Percentiles rank a stretch among this genome's conserved stretches.
Conservation (phyloP, 2,888 invertebrate genomes). For the Halocaridina rubra region DNA sequence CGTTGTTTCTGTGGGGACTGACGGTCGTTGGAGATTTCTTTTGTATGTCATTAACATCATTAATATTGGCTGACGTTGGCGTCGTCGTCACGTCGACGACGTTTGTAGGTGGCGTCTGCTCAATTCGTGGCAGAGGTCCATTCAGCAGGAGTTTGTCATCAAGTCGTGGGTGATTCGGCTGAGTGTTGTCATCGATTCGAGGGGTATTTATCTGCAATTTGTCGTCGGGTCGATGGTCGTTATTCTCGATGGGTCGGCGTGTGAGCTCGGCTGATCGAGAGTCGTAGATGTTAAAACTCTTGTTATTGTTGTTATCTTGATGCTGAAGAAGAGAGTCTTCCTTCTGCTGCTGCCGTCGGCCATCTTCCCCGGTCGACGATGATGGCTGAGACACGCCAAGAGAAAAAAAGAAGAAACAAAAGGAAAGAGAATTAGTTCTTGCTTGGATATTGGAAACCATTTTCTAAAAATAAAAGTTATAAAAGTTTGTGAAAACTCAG, state of each 20-base stretch:
- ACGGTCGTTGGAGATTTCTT: too few relatives aligned
- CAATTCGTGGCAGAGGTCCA: neutral
- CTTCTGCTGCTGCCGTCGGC: neutral
- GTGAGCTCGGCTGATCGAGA: conserved; percentile 17
- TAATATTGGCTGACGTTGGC: neutral
- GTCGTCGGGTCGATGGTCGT: conserved; percentile 32
- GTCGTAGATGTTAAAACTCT: conserved; percentile 5
- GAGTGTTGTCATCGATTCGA: neutral
- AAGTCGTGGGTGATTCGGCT: conserved; percentile 16
- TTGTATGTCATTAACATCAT: too few relatives aligned
- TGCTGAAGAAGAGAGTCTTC: neutral
- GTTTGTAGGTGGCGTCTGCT: neutral
- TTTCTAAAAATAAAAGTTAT: neutral
- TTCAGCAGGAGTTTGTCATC: conserved; percentile 31
- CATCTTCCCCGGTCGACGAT: conserved; percentile 33
- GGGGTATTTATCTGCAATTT: conserved; percentile 11
- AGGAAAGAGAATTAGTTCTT: neutral
- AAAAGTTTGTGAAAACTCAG: too few relatives aligned
- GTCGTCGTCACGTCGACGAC: neutral
- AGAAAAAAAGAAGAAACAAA: neutral
- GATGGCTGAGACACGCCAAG: neutral
- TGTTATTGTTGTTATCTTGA: neutral
- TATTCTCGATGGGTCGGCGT: conserved; percentile 25
- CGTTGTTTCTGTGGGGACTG: too few relatives aligned
- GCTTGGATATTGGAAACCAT: neutral